Conservation (phyloP, 2,797 vertebrate genomes). For the Phoebastria nigripes region DNA sequence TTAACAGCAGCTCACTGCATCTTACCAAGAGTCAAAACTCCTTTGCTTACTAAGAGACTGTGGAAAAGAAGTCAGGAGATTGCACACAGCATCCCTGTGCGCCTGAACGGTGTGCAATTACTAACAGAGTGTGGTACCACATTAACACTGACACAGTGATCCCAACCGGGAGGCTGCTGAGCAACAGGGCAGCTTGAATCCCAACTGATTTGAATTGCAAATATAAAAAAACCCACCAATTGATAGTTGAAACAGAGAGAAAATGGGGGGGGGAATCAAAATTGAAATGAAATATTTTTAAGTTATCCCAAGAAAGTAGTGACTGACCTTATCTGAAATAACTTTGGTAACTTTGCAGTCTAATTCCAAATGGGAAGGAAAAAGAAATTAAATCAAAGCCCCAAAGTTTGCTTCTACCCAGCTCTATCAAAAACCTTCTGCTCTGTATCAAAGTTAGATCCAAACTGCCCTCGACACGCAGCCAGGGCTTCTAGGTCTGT, state of each 20-base stretch:
- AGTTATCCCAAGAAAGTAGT: neutral
- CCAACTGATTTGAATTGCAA: neutral
- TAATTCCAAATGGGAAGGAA: neutral
- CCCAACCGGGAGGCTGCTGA: neutral
- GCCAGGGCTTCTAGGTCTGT: neutral
- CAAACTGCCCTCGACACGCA: neutral
- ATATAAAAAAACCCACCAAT: neutral
- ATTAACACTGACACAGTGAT: neutral
- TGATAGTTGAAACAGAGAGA: neutral
- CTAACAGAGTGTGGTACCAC: neutral
- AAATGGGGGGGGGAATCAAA: neutral
- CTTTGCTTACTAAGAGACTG: neutral
- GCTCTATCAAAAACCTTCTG: neutral
- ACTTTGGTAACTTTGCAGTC: neutral
- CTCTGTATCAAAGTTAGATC: neutral
- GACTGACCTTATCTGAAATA: neutral
- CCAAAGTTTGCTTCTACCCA: neutral
- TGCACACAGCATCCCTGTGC: neutral
- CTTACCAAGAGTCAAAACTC: neutral
- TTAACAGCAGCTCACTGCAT: neutral
- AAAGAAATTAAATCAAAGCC: neutral
- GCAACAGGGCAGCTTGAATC: neutral
- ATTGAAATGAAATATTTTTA: neutral
- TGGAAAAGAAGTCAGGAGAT: neutral
- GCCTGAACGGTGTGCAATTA: rapidly evolving